Percentiles rank a stretch among this genome's conserved stretches.
Evolutionary conservation across 2,888 invertebrate species (phyloP).

Genomic region (Lycophotia porphyrea): DNA sequence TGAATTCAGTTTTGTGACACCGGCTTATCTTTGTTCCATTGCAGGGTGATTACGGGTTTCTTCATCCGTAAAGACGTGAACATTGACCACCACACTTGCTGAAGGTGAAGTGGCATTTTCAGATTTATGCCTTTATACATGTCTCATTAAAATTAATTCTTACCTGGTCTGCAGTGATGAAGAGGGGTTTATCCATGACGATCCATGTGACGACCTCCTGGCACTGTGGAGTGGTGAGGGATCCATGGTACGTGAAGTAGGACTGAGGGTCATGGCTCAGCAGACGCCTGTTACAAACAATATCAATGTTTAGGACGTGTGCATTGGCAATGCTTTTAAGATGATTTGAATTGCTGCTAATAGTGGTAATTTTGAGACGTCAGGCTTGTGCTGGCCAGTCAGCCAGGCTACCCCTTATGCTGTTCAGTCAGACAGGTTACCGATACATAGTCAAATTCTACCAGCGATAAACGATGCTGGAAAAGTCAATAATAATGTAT

Average conservation of each 20-base stretch:
- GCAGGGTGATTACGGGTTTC: not conserved
- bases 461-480: not conserved
- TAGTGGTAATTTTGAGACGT: not conserved
- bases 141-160: conserved; percentile 22
- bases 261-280: conserved; percentile 91
- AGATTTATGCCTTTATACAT: too few species aligned
- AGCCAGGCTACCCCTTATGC: not conserved
- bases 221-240: conserved; percentile 94
- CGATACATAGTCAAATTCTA: not conserved
- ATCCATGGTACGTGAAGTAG: conserved; percentile 93
- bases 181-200: conserved; percentile 87
- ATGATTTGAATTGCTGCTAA: not conserved
- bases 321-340: not conserved
- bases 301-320: not conserved
- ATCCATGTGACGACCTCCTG: conserved; percentile 94
- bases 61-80: not conserved
- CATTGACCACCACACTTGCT: not conserved
- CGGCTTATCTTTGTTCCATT: too few species aligned
- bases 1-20: not conserved
- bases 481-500: not conserved
- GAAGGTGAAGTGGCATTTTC: not conserved
- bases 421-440: not conserved
- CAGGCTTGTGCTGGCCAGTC: not conserved
- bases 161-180: conserved; percentile 86
- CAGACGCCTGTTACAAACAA: conserved; percentile 80